A percentile compares a stretch with the other conserved stretches of the same genome.
These are phyloP conservation scores for Sepioteuthis lessoniana DNA, from an alignment of 2,888 invertebrate genomes.

Conservation along the genomic window DNA sequence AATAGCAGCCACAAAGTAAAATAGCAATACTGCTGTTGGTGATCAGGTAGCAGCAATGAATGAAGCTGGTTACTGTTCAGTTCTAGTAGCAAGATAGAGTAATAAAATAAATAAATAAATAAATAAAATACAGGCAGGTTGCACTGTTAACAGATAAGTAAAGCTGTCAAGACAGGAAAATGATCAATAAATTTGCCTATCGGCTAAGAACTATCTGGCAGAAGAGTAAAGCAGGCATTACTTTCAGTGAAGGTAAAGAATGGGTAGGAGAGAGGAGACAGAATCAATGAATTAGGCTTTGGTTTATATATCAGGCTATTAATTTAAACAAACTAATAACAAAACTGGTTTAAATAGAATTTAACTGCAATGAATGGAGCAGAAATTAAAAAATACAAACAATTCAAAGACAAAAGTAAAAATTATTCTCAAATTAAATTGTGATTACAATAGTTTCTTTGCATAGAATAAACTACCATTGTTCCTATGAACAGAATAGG, in stretches of 20 bases:
- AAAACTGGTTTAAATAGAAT: background rate
- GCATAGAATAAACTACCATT: background rate
- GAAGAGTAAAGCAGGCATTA: background rate
- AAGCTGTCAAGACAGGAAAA: conserved; percentile 39
- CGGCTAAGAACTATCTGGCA: background rate
- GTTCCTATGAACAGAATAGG: background rate
- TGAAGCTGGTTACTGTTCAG: background rate
- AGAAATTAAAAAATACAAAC: background rate
- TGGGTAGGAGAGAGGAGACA: background rate
- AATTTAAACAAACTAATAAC: background rate
- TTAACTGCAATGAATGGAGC: background rate
- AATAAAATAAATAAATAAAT: background rate
- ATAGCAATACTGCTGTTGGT: background rate
- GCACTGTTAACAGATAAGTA: conserved; percentile 11
- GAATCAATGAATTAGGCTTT: background rate
- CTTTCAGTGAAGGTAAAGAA: background rate
- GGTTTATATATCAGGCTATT: background rate
- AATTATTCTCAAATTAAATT: background rate
- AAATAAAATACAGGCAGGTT: background rate
- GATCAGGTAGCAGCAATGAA: background rate
- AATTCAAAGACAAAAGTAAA: background rate
- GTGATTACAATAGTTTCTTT: background rate
- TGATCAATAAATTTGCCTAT: background rate
- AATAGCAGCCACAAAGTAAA: background rate
- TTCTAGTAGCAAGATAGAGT: background rate